Conservation (phyloP, 2,113 vertebrate genomes). For the Myiagra hebetior region DNA sequence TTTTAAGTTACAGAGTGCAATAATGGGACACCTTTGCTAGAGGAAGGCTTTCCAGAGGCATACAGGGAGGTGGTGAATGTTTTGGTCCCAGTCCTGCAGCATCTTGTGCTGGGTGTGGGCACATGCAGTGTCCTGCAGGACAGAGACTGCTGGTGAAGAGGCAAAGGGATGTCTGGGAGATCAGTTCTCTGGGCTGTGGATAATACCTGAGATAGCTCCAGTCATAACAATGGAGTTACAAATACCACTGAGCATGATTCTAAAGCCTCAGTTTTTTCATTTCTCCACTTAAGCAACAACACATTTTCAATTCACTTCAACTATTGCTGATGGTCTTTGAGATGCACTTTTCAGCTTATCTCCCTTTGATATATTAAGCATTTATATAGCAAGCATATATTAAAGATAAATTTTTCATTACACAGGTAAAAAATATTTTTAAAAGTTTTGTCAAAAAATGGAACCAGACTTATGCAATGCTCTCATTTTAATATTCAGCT, state of each 20-base stretch:
- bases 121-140: neutral
- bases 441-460: neutral
- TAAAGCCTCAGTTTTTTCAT: neutral
- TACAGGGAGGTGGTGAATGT: neutral
- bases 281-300: neutral
- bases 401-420: neutral
- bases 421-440: neutral
- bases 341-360: neutral
- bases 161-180: neutral
- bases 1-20: neutral
- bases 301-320: neutral
- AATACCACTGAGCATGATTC: neutral
- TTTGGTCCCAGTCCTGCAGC: neutral
- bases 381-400: neutral
- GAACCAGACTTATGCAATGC: neutral
- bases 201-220: neutral
- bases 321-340: neutral
- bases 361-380: neutral
- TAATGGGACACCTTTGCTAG: neutral
- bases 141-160: neutral
- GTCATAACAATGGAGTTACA: neutral
- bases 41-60: slow-evolving; percentile 38
- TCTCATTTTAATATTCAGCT: neutral
- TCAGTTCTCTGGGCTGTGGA: neutral
- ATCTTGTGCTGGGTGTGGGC: neutral